phyloP scores from a whole-genome alignment of 1,140 invertebrate species.

The Meteorus sp. region DNA sequence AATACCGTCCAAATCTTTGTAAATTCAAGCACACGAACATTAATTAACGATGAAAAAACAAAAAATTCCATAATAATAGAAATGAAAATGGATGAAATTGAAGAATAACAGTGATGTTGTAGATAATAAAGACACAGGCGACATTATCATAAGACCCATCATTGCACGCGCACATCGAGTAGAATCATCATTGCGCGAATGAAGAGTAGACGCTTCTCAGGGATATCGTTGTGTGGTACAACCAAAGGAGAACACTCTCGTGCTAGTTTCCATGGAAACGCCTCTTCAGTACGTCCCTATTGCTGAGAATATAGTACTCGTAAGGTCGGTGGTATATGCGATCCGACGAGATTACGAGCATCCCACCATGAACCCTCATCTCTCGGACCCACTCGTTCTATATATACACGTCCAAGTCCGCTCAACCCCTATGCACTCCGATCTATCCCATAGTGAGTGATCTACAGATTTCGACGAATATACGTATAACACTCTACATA shows the following conservation, averaged over 20 bases:
- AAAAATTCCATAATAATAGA: not conserved
- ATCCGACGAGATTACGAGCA: constrained; percentile 32
- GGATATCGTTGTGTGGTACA: not conserved
- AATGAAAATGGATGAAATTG: not conserved
- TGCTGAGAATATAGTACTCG: constrained; percentile 17
- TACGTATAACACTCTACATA: too few species aligned
- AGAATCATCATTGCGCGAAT: too few species aligned
- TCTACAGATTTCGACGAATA: too few species aligned
- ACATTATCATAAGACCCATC: too few species aligned
- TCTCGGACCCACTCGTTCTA: constrained; percentile 6
- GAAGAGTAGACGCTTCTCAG: too few species aligned
- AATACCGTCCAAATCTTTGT: too few species aligned
- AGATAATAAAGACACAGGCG: not conserved
- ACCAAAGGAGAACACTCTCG: constrained; percentile 25
- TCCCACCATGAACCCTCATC: constrained; percentile 26
- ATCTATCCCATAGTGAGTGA: not conserved
- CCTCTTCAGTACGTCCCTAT: constrained; percentile 30
- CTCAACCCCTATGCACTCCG: not conserved
- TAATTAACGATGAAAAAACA: too few species aligned
- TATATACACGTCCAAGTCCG: not conserved
- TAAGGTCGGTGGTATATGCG: constrained; percentile 29
- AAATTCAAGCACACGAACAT: too few species aligned
- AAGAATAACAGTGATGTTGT: not conserved
- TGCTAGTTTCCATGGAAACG: constrained; percentile 41
- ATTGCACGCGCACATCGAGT: too few species aligned